These are phyloP conservation scores for Drosophila sproati DNA, from an alignment of 1,140 invertebrate species.

Conservation along the genomic window DNA sequence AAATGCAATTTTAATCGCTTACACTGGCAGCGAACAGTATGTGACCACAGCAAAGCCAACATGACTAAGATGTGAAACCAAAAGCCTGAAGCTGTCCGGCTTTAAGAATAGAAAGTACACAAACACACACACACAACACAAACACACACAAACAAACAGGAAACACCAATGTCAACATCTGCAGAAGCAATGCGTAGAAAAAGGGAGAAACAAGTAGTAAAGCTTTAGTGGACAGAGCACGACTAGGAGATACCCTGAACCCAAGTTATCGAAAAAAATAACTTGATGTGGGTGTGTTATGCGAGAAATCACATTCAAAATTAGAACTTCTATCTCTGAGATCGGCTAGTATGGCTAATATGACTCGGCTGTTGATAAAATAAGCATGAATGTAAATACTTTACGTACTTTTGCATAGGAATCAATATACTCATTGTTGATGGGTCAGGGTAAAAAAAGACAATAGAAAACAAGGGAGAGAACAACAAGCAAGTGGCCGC, in stretches of 20 bases:
- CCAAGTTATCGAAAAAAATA: too few relatives aligned
- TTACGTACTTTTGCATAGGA: too few relatives aligned
- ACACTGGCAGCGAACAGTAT: slow-evolving; percentile 16
- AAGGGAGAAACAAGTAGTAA: slow-evolving; percentile 21
- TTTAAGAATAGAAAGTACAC: slow-evolving; percentile 56
- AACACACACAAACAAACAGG: not conserved
- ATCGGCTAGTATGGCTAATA: too few relatives aligned
- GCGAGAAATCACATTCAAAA: too few relatives aligned
- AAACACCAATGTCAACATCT: slow-evolving; percentile 59
- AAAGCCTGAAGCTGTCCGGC: slow-evolving; percentile 65
- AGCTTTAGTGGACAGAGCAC: slow-evolving; percentile 11
- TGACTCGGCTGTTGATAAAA: too few relatives aligned
- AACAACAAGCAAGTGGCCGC: slow-evolving; percentile 30
- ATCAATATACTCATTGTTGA: too few relatives aligned
- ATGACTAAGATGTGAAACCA: slow-evolving; percentile 59
- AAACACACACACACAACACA: not conserved
- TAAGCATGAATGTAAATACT: too few relatives aligned
- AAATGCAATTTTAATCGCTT: not conserved
- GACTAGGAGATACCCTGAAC: not conserved
- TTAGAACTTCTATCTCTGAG: too few relatives aligned
- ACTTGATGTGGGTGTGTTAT: not conserved
- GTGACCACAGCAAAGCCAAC: slow-evolving; percentile 44
- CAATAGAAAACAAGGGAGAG: slow-evolving; percentile 17
- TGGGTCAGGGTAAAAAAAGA: not conserved
- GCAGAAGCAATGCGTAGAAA: slow-evolving; percentile 50